A percentile compares a stretch with the other conserved stretches of the same genome.
Conservation (phyloP, 2,888 invertebrate genomes). For the Lasius fuliginosus region DNA sequence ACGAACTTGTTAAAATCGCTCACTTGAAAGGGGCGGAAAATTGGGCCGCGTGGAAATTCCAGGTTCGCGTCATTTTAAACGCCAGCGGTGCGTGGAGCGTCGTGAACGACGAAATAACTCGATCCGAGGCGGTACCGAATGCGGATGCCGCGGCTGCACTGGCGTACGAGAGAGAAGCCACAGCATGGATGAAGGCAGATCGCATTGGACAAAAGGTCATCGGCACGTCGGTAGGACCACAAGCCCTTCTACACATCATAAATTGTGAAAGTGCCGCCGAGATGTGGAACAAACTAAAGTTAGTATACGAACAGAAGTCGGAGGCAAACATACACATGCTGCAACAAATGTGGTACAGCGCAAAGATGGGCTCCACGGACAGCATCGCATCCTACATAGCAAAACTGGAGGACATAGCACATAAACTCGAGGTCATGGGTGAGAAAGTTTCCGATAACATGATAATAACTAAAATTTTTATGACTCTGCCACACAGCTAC, state of each 20-base stretch:
- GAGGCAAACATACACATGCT: conserved; percentile 63
- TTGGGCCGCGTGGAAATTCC: too few relatives aligned
- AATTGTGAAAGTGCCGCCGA: conserved; percentile 61
- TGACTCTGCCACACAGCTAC: conserved; percentile 30
- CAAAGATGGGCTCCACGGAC: conserved; percentile 41
- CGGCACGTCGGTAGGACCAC: background rate
- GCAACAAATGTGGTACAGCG: conserved; percentile 73
- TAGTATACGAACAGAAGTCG: conserved; percentile 68
- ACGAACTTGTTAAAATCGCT: too few relatives aligned
- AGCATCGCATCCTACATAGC: conserved; percentile 57
- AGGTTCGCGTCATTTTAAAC: background rate
- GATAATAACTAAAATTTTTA: conserved; percentile 64
- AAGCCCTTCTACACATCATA: conserved; percentile 31
- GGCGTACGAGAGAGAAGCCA: background rate
- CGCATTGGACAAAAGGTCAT: background rate
- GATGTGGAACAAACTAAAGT: conserved; percentile 70
- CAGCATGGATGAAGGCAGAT: background rate
- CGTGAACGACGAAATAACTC: background rate
- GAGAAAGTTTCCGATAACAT: conserved; percentile 62
- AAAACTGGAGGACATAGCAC: conserved; percentile 65
- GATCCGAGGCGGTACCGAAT: background rate
- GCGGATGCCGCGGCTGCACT: background rate
- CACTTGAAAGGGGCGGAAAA: too few relatives aligned
- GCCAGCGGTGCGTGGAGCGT: background rate
- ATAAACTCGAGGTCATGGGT: conserved; percentile 64